phyloP scores from a whole-genome alignment of 2,113 vertebrate species.

The Micromys minutus region DNA sequence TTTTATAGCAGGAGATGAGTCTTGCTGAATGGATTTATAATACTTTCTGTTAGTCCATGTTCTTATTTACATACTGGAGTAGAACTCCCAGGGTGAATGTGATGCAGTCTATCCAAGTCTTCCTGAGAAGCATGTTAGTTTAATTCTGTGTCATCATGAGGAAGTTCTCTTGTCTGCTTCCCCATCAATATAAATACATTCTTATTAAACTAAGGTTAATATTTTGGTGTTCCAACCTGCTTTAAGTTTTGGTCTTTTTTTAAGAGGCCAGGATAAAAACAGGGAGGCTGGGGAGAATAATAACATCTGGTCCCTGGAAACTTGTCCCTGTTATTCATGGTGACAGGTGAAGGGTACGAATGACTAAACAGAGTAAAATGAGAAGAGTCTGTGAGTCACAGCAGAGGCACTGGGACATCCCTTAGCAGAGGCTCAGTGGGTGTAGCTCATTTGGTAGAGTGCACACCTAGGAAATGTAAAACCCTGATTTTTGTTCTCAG shows the following conservation, averaged over 20 bases:
- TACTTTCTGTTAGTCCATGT: not conserved
- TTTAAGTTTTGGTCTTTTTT: not conserved
- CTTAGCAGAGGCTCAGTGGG: not conserved
- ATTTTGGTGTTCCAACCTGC: not conserved
- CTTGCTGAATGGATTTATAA: not conserved
- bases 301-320: not conserved
- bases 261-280: not conserved
- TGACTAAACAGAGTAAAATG: not conserved
- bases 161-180: not conserved
- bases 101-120: accelerated
- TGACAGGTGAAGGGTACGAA: not conserved
- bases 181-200: not conserved
- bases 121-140: not conserved
- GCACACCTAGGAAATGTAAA: not conserved
- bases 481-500: too few relatives aligned
- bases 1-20: slow-evolving; percentile 25
- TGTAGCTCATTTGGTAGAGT: not conserved
- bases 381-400: not conserved
- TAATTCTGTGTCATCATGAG: not conserved
- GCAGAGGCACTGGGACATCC: not conserved
- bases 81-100: not conserved
- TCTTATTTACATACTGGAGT: not conserved
- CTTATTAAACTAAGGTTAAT: not conserved
- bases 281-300: not conserved
- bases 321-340: not conserved